A percentile compares a stretch with the other conserved stretches of the same genome.
phyloP scores from a whole-genome alignment of 2,113 vertebrate genomes.

The Cyrtonyx montezumae region DNA sequence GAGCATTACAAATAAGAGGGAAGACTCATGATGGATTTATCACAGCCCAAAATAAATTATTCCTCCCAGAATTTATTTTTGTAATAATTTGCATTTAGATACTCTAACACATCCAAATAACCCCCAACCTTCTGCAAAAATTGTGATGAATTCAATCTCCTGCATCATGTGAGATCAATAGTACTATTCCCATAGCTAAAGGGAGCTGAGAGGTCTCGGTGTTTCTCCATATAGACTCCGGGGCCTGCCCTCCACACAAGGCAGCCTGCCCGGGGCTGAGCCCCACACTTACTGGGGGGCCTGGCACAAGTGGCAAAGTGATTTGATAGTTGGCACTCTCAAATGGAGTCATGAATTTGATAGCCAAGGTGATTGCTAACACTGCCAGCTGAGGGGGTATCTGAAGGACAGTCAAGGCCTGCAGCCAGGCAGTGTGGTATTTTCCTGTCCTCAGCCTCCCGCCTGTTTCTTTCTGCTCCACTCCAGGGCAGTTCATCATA shows the following conservation, averaged over 20 bases:
- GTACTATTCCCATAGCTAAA: conserved; percentile 3
- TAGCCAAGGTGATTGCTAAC: background rate
- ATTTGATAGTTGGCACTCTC: background rate
- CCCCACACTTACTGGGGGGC: background rate
- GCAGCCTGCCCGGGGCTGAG: background rate
- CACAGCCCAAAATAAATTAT: conserved; percentile 34
- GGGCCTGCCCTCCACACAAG: background rate
- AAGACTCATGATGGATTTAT: conserved; percentile 27
- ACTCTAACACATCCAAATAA: conserved; percentile 47
- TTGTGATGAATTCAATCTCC: conserved; percentile 11
- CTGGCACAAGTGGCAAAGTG: background rate
- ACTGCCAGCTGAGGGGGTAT: background rate
- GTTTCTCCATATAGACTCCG: background rate
- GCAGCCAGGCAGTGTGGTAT: background rate
- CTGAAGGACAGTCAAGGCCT: background rate
- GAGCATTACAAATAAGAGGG: background rate
- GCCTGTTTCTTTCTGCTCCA: background rate
- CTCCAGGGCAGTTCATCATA: background rate
- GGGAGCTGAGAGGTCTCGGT: background rate
- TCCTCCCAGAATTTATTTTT: conserved; percentile 46
- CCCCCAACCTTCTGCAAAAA: conserved; percentile 37
- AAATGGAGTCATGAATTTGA: background rate
- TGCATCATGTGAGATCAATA: background rate
- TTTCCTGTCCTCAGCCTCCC: conserved; percentile 26
- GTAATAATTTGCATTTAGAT: conserved; percentile 65